Base-by-base conservation (phyloP, 1,140 invertebrate genomes). In the Ceratosolen solmsi region DNA sequence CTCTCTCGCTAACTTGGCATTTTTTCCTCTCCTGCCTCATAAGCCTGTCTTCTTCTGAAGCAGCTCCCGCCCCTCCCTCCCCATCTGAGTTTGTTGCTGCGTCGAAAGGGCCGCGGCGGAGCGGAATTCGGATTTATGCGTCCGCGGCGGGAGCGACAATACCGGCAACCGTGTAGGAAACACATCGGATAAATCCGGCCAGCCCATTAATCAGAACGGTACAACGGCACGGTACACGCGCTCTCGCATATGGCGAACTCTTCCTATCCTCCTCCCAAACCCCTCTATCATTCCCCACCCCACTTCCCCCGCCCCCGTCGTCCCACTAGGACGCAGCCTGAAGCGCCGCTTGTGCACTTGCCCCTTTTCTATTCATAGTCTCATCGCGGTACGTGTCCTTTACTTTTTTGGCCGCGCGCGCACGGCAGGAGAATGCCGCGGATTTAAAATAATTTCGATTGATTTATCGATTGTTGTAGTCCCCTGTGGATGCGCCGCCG, bases 121-220 rank as follows among this genome's bases (percentile, higher is more conserved):
- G 83, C 80, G 85, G 83, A 85, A 85, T 85, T 83, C 70, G 84
- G 80, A 86, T 86, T 86, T 85, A 86, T 86, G 82, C 78, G 74
- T 82, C 58, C 60, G 65, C 36, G 83, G 74, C 74, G 46, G 78
- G 49, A 75, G 74, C 85, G 86, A 87, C 85, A 86, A 84, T 85
- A 77, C 81, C 82, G 71, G 56, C 70, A 79, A 70, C 41, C 51
- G 78, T 72, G 79, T 79, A 78, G 30, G 46, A 79, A 73, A 72
- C 79, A 84, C 78, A 84, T 77, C 68, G 85, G 83, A 86, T 84
- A 85, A 76, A 87, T 70, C 75, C 83, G 84, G 58, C 83, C 58
- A 72, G 82, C 84, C 84, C 85, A 85, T 87, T 86, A 85, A 87
- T 87, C 86, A 86, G 86, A 86, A 87, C 80, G 85, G 74, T 84